phyloP scores from a whole-genome alignment of 2,888 invertebrate genomes.

The Aelia acuminata region DNA sequence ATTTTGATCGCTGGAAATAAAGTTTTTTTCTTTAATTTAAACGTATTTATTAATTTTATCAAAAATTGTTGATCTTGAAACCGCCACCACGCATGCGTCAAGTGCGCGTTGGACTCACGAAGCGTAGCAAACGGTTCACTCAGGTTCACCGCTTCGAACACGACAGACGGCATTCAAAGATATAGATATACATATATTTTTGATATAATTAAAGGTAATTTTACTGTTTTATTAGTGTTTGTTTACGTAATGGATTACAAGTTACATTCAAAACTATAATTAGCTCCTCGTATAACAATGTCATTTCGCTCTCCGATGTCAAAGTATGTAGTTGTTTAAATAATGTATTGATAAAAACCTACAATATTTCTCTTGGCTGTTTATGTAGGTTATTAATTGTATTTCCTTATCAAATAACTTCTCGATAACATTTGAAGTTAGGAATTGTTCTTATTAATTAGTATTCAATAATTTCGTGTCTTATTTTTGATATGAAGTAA shows the following conservation, averaged over 20 bases:
- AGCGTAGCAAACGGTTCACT: not conserved
- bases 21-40: conserved; percentile 26
- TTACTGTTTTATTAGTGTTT: not conserved
- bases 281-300: not conserved
- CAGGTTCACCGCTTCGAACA: conserved; percentile 12
- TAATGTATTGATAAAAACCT: not conserved
- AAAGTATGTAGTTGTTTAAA: not conserved
- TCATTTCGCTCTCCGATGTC: not conserved
- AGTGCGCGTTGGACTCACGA: conserved; percentile 20
- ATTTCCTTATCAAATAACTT: too few relatives aligned
- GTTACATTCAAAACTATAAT: not conserved
- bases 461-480: not conserved
- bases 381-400: too few relatives aligned
- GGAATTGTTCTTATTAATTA: too few relatives aligned
- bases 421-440: too few relatives aligned
- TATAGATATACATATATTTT: conserved; percentile 22
- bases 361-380: not conserved
- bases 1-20: not conserved
- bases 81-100: not conserved
- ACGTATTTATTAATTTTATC: conserved; percentile 16
- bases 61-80: not conserved
- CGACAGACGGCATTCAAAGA: not conserved
- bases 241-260: not conserved
- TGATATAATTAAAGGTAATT: not conserved
- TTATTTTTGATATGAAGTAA: not conserved